Evolutionary conservation across 2,113 vertebrate genomes (phyloP), one percentile per base, ranked within the genome.

Genomic region (Drymodes brunneopygia): DNA sequence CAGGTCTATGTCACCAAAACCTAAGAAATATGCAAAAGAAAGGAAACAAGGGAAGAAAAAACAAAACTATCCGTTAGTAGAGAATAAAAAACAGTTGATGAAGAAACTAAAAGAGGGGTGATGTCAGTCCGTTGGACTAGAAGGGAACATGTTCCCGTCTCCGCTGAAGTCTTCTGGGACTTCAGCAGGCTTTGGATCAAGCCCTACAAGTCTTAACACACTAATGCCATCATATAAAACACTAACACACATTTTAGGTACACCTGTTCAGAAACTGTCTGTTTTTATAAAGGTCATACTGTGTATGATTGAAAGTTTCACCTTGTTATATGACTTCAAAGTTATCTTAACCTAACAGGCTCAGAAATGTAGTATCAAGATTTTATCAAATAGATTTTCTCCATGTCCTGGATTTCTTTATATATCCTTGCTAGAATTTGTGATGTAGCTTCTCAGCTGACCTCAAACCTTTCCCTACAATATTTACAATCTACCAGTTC

Each of bases 1-100:
- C 97, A 98, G 98, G 97, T 95, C 77, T 97, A 97, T 95, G 93
- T 51, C 98, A 97, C 92, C 97, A 98, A 95, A 97, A 96, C 87
- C 86, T 96, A 93, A 89, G 81, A 95, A 96, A 94, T 88, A 96
- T 62, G 93, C 79, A 94, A 94, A 92, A 97, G 31, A 87, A 92
- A 77, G 95, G 79, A 94, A 93, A 94, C 86, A 80, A 94, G 92
- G 73, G 78, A 93, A 90, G 69, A 89, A 95, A 96, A 95, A 92
- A 95, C 81, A 97, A 92, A 97, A 97, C 82, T 97, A 25, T 96
- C 72, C 28, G 90, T 97, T 95, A 97, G 93, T 97, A 97, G 85
- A 94, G 90, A 88, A 86, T 66, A 33, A 66, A 94, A 91, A 89
- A 90, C 51, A 29, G 38, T 47, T 58, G 54, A 74, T 78, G 90